These are phyloP conservation scores for Bolinopsis microptera DNA, from an alignment of 37 sponge, comb jelly and placozoan species.

Conservation along the genomic window DNA sequence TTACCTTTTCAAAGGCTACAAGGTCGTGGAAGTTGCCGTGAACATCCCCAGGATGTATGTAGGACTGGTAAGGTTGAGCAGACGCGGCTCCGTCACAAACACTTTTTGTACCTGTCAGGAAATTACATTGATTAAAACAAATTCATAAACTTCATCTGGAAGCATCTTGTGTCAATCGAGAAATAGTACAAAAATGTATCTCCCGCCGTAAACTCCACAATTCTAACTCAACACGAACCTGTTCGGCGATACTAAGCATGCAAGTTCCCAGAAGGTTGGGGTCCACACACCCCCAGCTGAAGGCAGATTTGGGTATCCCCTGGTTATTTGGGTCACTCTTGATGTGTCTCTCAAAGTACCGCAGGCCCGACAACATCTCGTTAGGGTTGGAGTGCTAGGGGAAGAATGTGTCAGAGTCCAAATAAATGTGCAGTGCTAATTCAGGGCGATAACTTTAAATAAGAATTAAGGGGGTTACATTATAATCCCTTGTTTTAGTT, in stretches of 20 bases:
- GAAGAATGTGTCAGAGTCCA: too few species aligned
- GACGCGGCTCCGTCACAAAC: conserved; percentile 74
- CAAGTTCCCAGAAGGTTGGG: conserved; percentile 78
- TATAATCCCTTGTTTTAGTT: too few species aligned
- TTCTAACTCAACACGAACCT: neutral
- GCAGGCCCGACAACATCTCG: conserved; percentile 85
- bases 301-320: conserved; percentile 74
- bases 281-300: conserved; percentile 90
- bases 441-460: too few species aligned
- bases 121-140: too few species aligned
- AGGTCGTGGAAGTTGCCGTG: conserved; percentile 96
- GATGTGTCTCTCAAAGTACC: conserved; percentile 92
- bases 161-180: too few species aligned
- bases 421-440: too few species aligned
- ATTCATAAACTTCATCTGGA: too few species aligned
- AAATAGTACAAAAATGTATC: too few species aligned
- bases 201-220: too few species aligned
- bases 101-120: conserved; percentile 75
- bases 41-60: conserved; percentile 89
- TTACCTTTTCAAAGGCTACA: conserved; percentile 89
- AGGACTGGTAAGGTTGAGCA: conserved; percentile 78
- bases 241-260: conserved; percentile 70
- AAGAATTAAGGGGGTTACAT: too few species aligned
- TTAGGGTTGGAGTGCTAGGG: conserved; percentile 82
- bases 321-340: conserved; percentile 77